A percentile compares a stretch with the other conserved stretches of the same genome.
These are phyloP conservation scores for Euplagia quadripunctaria DNA, from an alignment of 2,888 invertebrate species.

Conservation along the genomic window DNA sequence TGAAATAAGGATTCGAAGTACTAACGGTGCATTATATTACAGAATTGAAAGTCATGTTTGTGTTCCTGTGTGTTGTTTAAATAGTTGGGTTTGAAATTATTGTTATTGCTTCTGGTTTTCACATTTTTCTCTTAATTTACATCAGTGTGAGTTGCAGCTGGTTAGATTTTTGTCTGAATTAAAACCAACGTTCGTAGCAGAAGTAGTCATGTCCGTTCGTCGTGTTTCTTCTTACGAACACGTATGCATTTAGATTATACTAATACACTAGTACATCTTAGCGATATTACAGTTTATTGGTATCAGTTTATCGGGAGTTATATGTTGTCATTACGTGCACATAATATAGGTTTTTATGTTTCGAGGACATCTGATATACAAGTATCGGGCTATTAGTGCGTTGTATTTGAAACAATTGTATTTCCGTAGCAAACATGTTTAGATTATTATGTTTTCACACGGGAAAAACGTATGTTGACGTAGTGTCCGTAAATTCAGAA, in stretches of 20 bases:
- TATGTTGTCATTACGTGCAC: conserved; percentile 47
- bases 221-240: background rate
- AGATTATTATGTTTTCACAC: background rate
- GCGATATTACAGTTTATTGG: conserved; percentile 45
- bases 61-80: background rate
- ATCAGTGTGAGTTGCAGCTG: background rate
- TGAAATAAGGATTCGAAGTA: background rate
- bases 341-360: conserved; percentile 58
- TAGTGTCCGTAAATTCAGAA: background rate
- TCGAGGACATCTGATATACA: conserved; percentile 59
- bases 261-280: conserved; percentile 25
- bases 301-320: conserved; percentile 62
- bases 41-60: background rate
- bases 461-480: background rate
- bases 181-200: too few relatives aligned
- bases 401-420: conserved; percentile 48
- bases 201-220: background rate
- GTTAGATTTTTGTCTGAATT: too few relatives aligned
- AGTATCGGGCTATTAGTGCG: conserved; percentile 44
- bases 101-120: too few relatives aligned
- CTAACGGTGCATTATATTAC: background rate
- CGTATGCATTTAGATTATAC: conserved; percentile 16
- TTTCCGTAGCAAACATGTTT: background rate
- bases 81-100: conserved; percentile 15
- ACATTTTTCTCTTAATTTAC: background rate